A percentile compares a stretch with the other conserved stretches of the same genome.
phyloP scores from a whole-genome alignment of 2,888 invertebrate species.

The Heteropelma amictum region DNA sequence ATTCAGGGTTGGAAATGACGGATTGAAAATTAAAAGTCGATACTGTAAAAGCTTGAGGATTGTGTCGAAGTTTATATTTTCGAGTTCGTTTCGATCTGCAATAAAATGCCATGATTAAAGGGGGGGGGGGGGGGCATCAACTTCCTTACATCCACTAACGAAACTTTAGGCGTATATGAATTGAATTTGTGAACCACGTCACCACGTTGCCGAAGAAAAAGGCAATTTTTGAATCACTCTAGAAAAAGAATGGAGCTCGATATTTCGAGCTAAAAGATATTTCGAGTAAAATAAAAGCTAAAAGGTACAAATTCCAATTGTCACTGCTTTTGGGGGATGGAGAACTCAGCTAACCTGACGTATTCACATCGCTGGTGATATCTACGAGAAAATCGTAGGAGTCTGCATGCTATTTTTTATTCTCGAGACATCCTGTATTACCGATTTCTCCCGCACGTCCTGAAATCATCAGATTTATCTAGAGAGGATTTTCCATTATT shows the following conservation, averaged over 20 bases:
- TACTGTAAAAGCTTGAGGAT: too few species aligned
- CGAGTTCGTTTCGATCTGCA: too few species aligned
- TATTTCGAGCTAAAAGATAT: constrained; percentile 11
- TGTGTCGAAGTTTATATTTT: too few species aligned
- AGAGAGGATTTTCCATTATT: background rate
- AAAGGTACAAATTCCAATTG: constrained; percentile 18
- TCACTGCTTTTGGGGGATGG: constrained; percentile 39
- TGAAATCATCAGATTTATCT: constrained; percentile 16
- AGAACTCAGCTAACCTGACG: constrained; percentile 54
- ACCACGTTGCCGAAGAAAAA: constrained; percentile 1
- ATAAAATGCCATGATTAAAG: too few species aligned
- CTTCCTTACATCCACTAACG: too few species aligned
- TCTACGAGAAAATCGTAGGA: constrained; percentile 35
- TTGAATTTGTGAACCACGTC: constrained; percentile 7
- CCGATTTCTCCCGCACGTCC: background rate
- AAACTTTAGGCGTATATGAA: background rate
- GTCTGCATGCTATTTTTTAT: constrained; percentile 45
- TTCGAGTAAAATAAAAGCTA: background rate
- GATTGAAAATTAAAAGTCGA: too few species aligned
- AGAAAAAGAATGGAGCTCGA: constrained; percentile 25
- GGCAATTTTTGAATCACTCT: constrained; percentile 20
- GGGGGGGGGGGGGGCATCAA: too few species aligned
- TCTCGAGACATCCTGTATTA: constrained; percentile 30
- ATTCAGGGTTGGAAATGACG: too few species aligned
- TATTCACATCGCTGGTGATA: constrained; percentile 47